Evolutionary conservation across 1,140 invertebrate species (phyloP).

Genomic region (Drosophila funebris): DNA sequence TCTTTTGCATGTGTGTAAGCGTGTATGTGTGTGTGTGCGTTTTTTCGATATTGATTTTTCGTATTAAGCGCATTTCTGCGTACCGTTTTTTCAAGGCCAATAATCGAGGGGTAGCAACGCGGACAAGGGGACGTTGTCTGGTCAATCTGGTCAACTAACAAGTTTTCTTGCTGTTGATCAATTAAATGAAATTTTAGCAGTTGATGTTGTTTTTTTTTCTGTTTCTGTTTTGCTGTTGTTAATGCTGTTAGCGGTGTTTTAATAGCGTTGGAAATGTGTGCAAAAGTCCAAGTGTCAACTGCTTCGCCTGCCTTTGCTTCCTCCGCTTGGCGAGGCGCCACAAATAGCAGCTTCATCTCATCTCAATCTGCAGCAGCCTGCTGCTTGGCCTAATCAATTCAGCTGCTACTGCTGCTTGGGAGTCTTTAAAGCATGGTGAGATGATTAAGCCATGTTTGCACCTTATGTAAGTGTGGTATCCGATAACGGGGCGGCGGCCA

Average conservation of each 20-base stretch:
- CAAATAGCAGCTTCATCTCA: conserved; percentile 29
- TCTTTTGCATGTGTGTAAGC: conserved; percentile 30
- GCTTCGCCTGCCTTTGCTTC: conserved; percentile 3
- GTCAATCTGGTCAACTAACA: conserved; percentile 58
- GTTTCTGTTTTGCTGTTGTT: conserved; percentile 4
- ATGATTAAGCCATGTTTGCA: conserved; percentile 79
- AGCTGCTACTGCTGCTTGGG: conserved; percentile 43
- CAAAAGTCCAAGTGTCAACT: conserved; percentile 71
- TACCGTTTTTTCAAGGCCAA: conserved; percentile 77
- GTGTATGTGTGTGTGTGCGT: conserved; percentile 45
- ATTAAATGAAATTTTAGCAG: conserved; percentile 56
- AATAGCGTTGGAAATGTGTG: conserved; percentile 56
- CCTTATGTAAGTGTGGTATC: conserved; percentile 73
- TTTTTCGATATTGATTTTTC: conserved; percentile 78
- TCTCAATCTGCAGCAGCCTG: conserved; percentile 2
- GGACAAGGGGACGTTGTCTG: not conserved
- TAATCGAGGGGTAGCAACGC: conserved; percentile 38
- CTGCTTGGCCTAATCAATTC: conserved; percentile 68
- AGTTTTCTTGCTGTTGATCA: conserved; percentile 58
- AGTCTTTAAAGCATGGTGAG: conserved; percentile 43
- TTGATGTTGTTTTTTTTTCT: conserved; percentile 23
- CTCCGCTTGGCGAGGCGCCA: conserved; percentile 9
- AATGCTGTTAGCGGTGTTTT: conserved; percentile 24
- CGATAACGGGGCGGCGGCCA: conserved; percentile 61
- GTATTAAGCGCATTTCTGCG: conserved; percentile 81